These are phyloP conservation scores for Grallaria varia DNA, from an alignment of 2,113 vertebrate genomes.

Conservation along the genomic window DNA sequence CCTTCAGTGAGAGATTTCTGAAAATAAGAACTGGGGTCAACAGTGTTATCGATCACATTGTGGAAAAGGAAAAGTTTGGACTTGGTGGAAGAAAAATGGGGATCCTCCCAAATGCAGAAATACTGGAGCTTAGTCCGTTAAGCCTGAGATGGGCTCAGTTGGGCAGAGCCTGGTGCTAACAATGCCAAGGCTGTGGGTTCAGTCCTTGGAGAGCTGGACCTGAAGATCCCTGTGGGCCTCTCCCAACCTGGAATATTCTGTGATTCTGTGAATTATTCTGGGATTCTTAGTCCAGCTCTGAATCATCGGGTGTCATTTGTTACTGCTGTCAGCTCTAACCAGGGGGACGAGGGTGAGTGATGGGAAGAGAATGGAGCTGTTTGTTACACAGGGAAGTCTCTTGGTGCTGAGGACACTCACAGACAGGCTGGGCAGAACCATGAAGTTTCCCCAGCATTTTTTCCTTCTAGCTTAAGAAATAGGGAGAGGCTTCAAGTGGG, in stretches of 20 bases:
- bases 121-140: background rate
- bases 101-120: background rate
- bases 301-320: background rate
- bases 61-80: background rate
- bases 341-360: background rate
- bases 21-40: background rate
- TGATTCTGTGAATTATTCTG: background rate
- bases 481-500: background rate
- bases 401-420: background rate
- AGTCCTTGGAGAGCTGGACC: background rate
- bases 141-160: background rate
- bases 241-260: background rate
- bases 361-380: background rate
- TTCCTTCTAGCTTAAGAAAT: background rate
- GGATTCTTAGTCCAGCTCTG: background rate
- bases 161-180: background rate
- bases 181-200: background rate
- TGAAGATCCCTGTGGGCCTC: background rate
- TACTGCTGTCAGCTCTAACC: background rate
- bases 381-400: background rate
- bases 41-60: background rate
- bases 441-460: background rate
- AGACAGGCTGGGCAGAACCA: background rate
- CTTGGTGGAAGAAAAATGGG: background rate
- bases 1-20: background rate